Percentiles rank a stretch among this genome's conserved stretches.
phyloP scores from a whole-genome alignment of 2,888 invertebrate species.

The Heteropelma amictum region DNA sequence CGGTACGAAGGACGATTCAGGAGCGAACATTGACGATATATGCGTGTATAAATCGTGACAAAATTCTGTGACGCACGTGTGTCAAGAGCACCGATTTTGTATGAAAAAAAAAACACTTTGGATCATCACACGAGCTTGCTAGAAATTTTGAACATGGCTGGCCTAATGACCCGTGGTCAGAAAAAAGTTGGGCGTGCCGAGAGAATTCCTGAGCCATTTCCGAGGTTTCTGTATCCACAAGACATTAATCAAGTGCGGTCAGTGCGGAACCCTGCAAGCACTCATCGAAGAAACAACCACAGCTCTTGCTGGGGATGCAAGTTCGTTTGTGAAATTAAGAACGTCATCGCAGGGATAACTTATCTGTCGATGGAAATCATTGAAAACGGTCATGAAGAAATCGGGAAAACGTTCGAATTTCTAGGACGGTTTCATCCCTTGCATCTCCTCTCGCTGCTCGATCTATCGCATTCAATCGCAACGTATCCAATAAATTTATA shows the following conservation, averaged over 20 bases:
- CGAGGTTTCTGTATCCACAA: constrained; percentile 57
- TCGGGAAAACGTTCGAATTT: background rate
- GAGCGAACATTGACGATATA: constrained; percentile 1
- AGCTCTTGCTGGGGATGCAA: no score
- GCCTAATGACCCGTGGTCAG: constrained; percentile 67
- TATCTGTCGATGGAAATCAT: no score
- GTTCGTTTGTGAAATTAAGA: no score
- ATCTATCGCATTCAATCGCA: background rate
- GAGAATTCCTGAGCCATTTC: constrained; percentile 72
- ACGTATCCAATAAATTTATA: no score
- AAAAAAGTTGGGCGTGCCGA: constrained; percentile 67
- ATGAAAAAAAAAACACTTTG: no score
- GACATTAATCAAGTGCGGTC: constrained; percentile 66
- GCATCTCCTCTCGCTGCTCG: background rate
- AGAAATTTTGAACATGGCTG: constrained; percentile 8
- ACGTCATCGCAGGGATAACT: no score
- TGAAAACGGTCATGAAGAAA: background rate
- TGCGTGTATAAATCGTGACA: background rate
- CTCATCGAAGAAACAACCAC: no score
- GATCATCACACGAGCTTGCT: background rate
- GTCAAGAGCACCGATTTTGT: no score
- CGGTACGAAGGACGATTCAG: no score
- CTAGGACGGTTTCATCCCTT: background rate
- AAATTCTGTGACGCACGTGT: background rate
- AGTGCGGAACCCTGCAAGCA: constrained; percentile 2